Conservation (phyloP, 35 echinoderm and acorn worm species). For the Patiria miniata region DNA sequence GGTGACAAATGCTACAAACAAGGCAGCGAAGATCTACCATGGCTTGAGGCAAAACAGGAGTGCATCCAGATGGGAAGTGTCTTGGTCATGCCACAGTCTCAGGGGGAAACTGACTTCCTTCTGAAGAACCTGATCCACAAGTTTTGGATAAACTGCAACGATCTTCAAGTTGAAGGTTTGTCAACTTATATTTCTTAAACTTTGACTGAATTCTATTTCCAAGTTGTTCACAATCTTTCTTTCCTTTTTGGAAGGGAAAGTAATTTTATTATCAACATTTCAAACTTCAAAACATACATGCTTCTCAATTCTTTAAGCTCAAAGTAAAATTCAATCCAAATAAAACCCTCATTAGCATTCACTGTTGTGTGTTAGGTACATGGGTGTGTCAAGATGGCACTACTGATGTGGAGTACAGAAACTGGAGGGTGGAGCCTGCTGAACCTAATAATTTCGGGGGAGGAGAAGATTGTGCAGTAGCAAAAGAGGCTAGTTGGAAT, state of each 20-base stretch:
- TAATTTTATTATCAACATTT: no score
- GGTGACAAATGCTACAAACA: not conserved
- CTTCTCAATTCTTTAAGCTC: no score
- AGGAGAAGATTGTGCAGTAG: not conserved
- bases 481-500: not conserved
- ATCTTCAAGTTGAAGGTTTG: not conserved
- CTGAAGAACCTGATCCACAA: not conserved
- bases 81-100: not conserved
- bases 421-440: not conserved
- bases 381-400: not conserved
- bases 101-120: not conserved
- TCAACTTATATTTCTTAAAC: not conserved
- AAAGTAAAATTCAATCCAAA: not conserved
- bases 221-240: no score
- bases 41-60: not conserved
- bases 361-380: not conserved
- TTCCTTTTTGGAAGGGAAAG: no score
- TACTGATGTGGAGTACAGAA: not conserved
- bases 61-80: slow-evolving; percentile 7
- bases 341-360: not conserved
- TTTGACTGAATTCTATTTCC: not conserved
- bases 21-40: not conserved
- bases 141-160: slow-evolving; percentile 4
- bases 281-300: no score
- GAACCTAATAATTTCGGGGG: not conserved